Conservation (phyloP, 2,113 vertebrate species). For the Tyrannus savana region DNA sequence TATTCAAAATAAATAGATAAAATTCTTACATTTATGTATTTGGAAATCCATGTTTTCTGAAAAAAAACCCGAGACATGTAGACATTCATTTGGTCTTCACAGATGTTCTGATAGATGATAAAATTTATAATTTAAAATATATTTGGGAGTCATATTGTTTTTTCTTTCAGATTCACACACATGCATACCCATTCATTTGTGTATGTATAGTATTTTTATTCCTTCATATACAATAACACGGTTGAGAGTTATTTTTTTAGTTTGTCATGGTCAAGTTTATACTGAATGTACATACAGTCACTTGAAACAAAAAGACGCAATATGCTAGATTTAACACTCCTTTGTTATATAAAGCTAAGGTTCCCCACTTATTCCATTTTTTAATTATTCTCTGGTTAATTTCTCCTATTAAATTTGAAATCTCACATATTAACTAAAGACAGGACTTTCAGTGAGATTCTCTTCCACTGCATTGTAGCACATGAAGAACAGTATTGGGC, state of each 20-base stretch:
- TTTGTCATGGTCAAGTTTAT: not conserved
- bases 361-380: not conserved
- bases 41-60: slow-evolving; percentile 40
- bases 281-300: not conserved
- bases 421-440: not conserved
- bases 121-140: slow-evolving; percentile 12
- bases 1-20: slow-evolving; percentile 28
- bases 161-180: not conserved
- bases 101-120: slow-evolving; percentile 11
- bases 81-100: slow-evolving; percentile 38
- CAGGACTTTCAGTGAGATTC: not conserved
- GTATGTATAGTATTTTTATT: not conserved
- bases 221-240: not conserved
- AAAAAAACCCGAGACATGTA: not conserved
- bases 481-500: not conserved
- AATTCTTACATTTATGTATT: slow-evolving; percentile 37
- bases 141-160: not conserved
- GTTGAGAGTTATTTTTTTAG: not conserved
- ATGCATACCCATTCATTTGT: not conserved
- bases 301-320: not conserved
- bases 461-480: not conserved
- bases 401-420: not conserved
- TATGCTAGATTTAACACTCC: not conserved
- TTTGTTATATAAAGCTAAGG: not conserved
- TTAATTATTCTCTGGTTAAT: not conserved